phyloP scores from a whole-genome alignment of 1,140 invertebrate species.

The Drosophila bocki region DNA sequence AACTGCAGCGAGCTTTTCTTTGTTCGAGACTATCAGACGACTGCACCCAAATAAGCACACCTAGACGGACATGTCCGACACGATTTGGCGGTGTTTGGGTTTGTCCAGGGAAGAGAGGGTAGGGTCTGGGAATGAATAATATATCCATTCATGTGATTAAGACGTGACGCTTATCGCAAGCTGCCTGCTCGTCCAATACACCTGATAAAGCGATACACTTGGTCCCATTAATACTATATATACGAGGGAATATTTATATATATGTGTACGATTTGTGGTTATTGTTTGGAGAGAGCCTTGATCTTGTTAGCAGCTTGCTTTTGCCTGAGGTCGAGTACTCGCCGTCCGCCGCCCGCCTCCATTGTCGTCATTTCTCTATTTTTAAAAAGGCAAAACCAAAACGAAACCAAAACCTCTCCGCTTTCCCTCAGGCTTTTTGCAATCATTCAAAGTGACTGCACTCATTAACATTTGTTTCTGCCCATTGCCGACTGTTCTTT shows the following conservation, averaged over 20 bases:
- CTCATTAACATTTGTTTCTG: conserved; percentile 69
- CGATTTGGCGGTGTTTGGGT: conserved; percentile 24
- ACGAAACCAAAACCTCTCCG: not conserved
- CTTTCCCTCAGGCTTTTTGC: conserved; percentile 4
- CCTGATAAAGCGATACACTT: conserved; percentile 54
- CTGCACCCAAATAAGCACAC: conserved; percentile 39
- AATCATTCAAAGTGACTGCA: conserved; percentile 70
- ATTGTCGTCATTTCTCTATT: conserved; percentile 50
- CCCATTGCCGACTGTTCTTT: conserved; percentile 29
- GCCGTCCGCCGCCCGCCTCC: conserved; percentile 5
- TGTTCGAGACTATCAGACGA: conserved; percentile 21
- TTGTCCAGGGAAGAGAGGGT: not conserved
- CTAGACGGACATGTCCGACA: conserved; percentile 47
- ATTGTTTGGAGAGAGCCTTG: conserved; percentile 37
- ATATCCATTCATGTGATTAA: conserved; percentile 67
- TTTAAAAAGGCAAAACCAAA: conserved; percentile 16
- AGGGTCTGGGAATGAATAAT: conserved; percentile 7
- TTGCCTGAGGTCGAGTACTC: not conserved
- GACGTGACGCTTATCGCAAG: conserved; percentile 59
- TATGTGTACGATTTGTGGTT: conserved; percentile 27
- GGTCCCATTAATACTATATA: conserved; percentile 5
- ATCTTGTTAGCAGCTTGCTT: conserved; percentile 29
- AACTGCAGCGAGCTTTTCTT: conserved; percentile 15
- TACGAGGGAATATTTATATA: not conserved
- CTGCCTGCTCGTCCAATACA: conserved; percentile 37